These are phyloP conservation scores for Hemithea aestivaria DNA, from an alignment of 2,888 invertebrate genomes.

Conservation along the genomic window DNA sequence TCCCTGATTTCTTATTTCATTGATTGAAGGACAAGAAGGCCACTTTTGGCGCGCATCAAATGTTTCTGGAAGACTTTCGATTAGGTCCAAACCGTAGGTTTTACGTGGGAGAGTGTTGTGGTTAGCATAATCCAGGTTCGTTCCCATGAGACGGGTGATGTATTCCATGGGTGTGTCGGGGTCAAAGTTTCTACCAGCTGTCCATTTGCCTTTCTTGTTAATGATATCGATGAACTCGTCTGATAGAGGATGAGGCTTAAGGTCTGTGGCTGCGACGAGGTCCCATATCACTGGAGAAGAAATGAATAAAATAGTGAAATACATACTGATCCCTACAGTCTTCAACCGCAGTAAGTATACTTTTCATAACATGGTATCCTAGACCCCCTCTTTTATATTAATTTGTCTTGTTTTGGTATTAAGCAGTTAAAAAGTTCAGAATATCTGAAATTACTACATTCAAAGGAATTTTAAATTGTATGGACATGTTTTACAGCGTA, in stretches of 20 bases:
- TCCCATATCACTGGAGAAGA: too few relatives aligned
- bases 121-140: slow-evolving; percentile 68
- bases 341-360: too few relatives aligned
- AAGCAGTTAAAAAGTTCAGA: too few relatives aligned
- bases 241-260: slow-evolving; percentile 70
- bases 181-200: slow-evolving; percentile 87
- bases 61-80: slow-evolving; percentile 81
- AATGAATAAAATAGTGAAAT: too few relatives aligned
- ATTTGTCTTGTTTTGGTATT: too few relatives aligned
- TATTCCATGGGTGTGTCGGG: slow-evolving; percentile 57
- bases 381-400: too few relatives aligned
- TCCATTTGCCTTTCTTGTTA: slow-evolving; percentile 86
- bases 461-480: too few relatives aligned
- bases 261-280: too few relatives aligned
- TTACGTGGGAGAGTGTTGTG: slow-evolving; percentile 31
- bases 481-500: too few relatives aligned
- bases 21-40: slow-evolving; percentile 91
- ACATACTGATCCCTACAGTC: too few relatives aligned
- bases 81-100: slow-evolving; percentile 32
- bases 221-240: slow-evolving; percentile 85
- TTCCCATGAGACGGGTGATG: slow-evolving; percentile 83
- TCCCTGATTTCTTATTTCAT: slow-evolving; percentile 90
- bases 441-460: too few relatives aligned
- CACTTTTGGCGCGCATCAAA: slow-evolving; percentile 91
- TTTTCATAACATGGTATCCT: too few relatives aligned